phyloP scores from a whole-genome alignment of 2,113 vertebrate species.

The Clarias magur region DNA sequence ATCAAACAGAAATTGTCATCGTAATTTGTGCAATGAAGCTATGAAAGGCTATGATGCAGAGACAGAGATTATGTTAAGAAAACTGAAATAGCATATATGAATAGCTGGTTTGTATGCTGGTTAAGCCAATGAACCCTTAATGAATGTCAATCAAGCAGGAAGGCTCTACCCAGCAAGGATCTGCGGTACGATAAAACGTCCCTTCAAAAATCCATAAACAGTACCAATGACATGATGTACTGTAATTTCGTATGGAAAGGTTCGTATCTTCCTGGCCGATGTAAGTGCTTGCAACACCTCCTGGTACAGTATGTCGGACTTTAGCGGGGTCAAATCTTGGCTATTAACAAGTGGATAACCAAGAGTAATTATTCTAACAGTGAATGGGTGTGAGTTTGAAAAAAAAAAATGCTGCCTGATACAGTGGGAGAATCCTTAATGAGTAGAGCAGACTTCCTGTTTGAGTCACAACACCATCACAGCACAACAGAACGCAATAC shows the following conservation, averaged over 20 bases:
- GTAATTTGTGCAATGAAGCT: conserved; percentile 71
- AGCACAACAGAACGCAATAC: conserved; percentile 30
- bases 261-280: conserved; percentile 11
- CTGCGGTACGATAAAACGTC: conserved; percentile 17
- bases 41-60: conserved; percentile 64
- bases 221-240: neutral
- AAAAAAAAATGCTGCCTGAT: neutral
- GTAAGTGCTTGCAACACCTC: conserved; percentile 42
- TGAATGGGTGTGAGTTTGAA: conserved; percentile 26
- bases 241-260: conserved; percentile 4
- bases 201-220: conserved; percentile 16
- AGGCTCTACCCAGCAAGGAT: conserved; percentile 33
- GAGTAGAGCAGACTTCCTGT: conserved; percentile 41
- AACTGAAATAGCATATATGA: conserved; percentile 55
- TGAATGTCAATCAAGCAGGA: conserved; percentile 48
- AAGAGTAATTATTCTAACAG: conserved; percentile 6
- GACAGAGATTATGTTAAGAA: conserved; percentile 52
- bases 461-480: conserved; percentile 19
- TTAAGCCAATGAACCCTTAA: conserved; percentile 52
- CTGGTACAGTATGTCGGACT: neutral
- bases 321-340: neutral
- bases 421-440: conserved; percentile 5
- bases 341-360: conserved; percentile 24
- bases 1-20: conserved; percentile 77
- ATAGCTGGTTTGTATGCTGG: conserved; percentile 48